Conservation (phyloP, 2,797 vertebrate genomes). For the Aplochiton taeniatus region DNA sequence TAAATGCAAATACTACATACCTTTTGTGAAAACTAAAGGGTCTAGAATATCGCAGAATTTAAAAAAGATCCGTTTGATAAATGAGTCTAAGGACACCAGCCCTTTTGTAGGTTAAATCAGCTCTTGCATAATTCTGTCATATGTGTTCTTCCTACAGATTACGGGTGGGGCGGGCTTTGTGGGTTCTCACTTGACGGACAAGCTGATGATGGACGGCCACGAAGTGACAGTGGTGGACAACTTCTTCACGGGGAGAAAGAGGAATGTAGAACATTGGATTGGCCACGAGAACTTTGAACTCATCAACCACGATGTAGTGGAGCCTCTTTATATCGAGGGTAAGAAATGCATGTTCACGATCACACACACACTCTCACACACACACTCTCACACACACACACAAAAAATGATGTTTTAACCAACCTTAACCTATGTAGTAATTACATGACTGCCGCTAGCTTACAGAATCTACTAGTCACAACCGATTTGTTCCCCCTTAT, state of each 20-base stretch:
- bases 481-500: no score
- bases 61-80: no score
- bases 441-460: no score
- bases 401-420: neutral
- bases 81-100: no score
- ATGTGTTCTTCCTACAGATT: slow-evolving; percentile 56
- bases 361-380: no score
- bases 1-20: no score
- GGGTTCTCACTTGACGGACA: slow-evolving; percentile 97
- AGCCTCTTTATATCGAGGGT: slow-evolving; percentile 99
- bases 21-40: no score
- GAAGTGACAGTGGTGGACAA: slow-evolving; percentile 99
- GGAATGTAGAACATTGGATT: slow-evolving; percentile 99
- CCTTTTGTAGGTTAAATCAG: no score
- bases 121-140: neutral
- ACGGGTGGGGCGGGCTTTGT: slow-evolving; percentile 96
- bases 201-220: slow-evolving; percentile 99
- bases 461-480: no score
- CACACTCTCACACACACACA: no score
- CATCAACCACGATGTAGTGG: slow-evolving; percentile 98
- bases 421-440: no score
- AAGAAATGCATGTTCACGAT: slow-evolving; percentile 47
- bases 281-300: slow-evolving; percentile 99
- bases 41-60: no score
- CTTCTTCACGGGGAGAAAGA: slow-evolving; percentile 98